phyloP scores from a whole-genome alignment of 2,797 vertebrate genomes.

The Pseudochirops corinnae region DNA sequence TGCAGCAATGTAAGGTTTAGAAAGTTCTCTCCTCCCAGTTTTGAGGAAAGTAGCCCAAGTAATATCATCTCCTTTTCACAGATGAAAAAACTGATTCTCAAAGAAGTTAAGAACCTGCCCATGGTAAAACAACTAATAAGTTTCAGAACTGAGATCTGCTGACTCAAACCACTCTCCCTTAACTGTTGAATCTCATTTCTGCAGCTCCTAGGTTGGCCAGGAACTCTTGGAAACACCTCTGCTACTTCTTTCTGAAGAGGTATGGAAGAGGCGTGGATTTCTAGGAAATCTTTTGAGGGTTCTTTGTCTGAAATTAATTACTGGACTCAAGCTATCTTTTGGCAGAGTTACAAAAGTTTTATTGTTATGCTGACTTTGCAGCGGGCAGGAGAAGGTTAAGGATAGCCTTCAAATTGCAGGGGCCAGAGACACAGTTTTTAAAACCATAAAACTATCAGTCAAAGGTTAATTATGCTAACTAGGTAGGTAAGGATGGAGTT shows the following conservation, averaged over 20 bases:
- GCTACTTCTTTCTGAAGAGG: not conserved
- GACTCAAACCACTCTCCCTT: not conserved
- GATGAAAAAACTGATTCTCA: not conserved
- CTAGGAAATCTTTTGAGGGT: no score
- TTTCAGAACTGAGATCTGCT: not conserved
- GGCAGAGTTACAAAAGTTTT: no score
- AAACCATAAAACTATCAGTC: no score
- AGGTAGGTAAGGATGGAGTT: no score
- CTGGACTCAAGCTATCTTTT: no score
- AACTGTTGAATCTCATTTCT: not conserved
- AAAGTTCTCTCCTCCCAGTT: not conserved
- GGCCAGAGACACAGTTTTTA: no score
- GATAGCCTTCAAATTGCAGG: no score
- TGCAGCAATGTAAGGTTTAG: not conserved
- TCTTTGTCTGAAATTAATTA: no score
- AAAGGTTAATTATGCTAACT: no score
- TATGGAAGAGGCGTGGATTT: no score
- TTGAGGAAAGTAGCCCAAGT: not conserved
- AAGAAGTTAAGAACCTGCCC: not conserved
- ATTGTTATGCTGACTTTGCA: no score
- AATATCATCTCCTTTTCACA: not conserved
- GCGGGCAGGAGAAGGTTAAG: no score
- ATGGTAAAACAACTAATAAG: not conserved
- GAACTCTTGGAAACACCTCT: not conserved
- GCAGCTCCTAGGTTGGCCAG: not conserved